phyloP scores from a whole-genome alignment of 2,888 invertebrate species.

The Polyploca ridens region DNA sequence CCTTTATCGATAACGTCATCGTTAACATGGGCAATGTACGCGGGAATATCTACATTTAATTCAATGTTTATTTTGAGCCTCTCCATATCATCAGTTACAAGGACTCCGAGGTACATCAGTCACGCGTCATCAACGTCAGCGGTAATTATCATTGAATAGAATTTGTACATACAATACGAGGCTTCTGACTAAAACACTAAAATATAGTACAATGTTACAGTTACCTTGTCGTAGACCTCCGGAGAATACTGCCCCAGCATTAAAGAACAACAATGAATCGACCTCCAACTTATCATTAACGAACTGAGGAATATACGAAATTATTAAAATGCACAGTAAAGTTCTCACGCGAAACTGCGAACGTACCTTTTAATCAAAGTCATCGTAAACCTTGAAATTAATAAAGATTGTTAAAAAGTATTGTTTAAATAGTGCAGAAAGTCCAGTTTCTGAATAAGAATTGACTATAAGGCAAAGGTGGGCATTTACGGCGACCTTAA shows the following conservation, averaged over 20 bases:
- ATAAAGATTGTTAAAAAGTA: constrained; percentile 26
- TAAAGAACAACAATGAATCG: constrained; percentile 64
- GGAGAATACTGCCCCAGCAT: constrained; percentile 49
- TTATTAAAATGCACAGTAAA: constrained; percentile 59
- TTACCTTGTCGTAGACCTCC: constrained; percentile 74
- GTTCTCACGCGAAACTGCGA: constrained; percentile 62
- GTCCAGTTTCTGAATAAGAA: constrained; percentile 29
- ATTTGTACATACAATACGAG: constrained; percentile 31
- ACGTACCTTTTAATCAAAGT: constrained; percentile 52
- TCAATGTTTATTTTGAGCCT: constrained; percentile 37
- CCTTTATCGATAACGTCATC: constrained; percentile 27
- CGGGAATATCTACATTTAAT: constrained; percentile 36
- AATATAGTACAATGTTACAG: constrained; percentile 60
- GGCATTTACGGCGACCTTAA: constrained; percentile 43
- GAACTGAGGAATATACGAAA: constrained; percentile 60
- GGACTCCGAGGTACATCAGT: constrained; percentile 52
- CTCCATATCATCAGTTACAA: constrained; percentile 53
- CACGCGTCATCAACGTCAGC: constrained; percentile 59
- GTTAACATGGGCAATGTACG: constrained; percentile 28
- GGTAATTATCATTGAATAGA: constrained; percentile 64
- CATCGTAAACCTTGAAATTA: constrained; percentile 51
- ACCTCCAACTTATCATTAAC: constrained; percentile 73
- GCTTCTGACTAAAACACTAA: constrained; percentile 38
- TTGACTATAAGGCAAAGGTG: constrained; percentile 29
- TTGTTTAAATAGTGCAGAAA: constrained; percentile 33